Conservation (phyloP, 2,797 vertebrate genomes). For the Bovichtus diacanthus region DNA sequence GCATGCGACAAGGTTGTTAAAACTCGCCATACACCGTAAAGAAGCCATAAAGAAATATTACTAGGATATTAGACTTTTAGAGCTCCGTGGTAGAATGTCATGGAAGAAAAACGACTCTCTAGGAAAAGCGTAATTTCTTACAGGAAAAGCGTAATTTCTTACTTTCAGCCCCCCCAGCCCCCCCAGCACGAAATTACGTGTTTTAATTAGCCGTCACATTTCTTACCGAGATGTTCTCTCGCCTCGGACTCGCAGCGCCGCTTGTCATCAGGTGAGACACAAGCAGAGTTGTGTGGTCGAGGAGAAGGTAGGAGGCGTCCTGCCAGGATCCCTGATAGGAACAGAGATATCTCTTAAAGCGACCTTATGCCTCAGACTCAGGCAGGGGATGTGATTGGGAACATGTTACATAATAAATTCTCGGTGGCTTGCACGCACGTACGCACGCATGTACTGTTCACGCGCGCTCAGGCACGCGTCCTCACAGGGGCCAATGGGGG, state of each 20-base stretch:
- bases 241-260: conserved; percentile 24
- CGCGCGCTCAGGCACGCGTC: conserved; percentile 20
- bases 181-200: neutral
- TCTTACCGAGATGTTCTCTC: conserved; percentile 56
- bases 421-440: conserved; percentile 41
- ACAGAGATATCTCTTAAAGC: conserved; percentile 66
- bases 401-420: conserved; percentile 78
- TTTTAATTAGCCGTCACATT: conserved; percentile 10
- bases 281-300: conserved; percentile 41
- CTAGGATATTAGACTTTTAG: neutral
- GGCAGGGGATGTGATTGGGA: conserved; percentile 68
- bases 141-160: neutral
- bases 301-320: conserved; percentile 52
- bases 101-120: neutral
- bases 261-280: conserved; percentile 65
- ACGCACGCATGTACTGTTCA: neutral
- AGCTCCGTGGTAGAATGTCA: neutral
- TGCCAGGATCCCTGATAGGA: conserved; percentile 34
- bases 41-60: neutral
- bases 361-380: conserved; percentile 62
- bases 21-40: conserved; percentile 7
- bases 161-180: conserved; percentile 9
- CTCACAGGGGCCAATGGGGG: conserved; percentile 24
- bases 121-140: neutral
- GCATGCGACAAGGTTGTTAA: neutral